Conservation (phyloP, 2,113 vertebrate species). For the Gymnarchus niloticus region DNA sequence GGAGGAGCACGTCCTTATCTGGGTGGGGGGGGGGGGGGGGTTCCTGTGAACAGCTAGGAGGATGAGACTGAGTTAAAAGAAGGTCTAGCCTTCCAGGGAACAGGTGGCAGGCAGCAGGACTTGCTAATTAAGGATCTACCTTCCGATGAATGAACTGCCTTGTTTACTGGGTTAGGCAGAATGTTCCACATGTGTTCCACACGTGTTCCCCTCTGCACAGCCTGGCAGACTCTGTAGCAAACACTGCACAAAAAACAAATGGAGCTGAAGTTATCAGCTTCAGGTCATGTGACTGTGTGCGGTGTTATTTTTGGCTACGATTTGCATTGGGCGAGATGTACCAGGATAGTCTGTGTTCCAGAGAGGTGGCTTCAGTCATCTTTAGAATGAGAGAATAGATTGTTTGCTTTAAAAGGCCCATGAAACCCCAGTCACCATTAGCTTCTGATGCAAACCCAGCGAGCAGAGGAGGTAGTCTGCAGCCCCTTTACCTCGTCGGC, state of each 20-base stretch:
- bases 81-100: neutral
- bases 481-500: slow-evolving; percentile 65
- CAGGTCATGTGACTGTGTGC: neutral
- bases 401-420: neutral
- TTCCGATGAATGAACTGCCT: neutral
- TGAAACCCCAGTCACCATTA: neutral
- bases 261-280: neutral
- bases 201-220: neutral
- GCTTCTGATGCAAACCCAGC: neutral
- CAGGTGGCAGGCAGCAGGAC: neutral
- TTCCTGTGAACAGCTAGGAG: neutral
- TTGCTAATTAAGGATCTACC: neutral
- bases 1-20: neutral
- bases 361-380: neutral
- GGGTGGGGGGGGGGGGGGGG: neutral
- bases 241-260: no score
- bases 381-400: neutral
- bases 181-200: neutral
- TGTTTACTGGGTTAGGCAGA: neutral
- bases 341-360: no score
- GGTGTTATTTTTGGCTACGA: neutral
- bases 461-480: neutral
- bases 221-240: no score
- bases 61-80: neutral
- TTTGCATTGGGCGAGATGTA: neutral